These are phyloP conservation scores for Apocrypta bakeri DNA, from an alignment of 1,140 invertebrate species.

Conservation along the genomic window DNA sequence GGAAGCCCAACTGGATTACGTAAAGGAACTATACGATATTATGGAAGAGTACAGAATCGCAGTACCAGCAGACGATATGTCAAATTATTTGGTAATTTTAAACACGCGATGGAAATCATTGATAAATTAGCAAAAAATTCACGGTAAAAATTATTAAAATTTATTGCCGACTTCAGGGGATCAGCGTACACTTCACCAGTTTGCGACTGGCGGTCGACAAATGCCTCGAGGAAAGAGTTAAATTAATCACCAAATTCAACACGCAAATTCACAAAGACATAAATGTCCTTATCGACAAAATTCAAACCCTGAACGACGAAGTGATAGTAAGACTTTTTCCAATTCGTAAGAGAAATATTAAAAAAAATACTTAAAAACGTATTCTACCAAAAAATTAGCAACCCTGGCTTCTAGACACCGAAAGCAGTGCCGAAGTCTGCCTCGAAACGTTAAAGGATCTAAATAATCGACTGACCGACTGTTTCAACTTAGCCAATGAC, in stretches of 20 bases:
- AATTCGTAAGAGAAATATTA: slow-evolving; percentile 13
- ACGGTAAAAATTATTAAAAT: neutral
- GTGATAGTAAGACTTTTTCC: slow-evolving; percentile 71
- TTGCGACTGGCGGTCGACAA: slow-evolving; percentile 74
- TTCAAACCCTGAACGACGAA: slow-evolving; percentile 80
- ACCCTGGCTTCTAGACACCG: slow-evolving; percentile 82
- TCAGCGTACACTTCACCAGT: slow-evolving; percentile 62
- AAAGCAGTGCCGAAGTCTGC: slow-evolving; percentile 80
- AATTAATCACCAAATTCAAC: slow-evolving; percentile 76
- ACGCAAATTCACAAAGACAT: slow-evolving; percentile 79
- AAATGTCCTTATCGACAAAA: slow-evolving; percentile 78
- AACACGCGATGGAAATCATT: too few species aligned
- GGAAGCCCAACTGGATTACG: slow-evolving; percentile 79
- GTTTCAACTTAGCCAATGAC: slow-evolving; percentile 79
- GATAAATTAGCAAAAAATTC: too few species aligned
- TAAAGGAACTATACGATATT: slow-evolving; percentile 83
- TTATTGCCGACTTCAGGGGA: slow-evolving; percentile 55
- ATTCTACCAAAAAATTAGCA: slow-evolving; percentile 77
- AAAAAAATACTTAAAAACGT: too few species aligned
- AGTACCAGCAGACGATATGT: slow-evolving; percentile 78
- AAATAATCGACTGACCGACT: slow-evolving; percentile 76
- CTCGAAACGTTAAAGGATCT: slow-evolving; percentile 78
- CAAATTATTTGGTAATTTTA: slow-evolving; percentile 76
- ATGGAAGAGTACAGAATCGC: slow-evolving; percentile 82
- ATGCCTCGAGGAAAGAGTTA: slow-evolving; percentile 74